phyloP scores from a whole-genome alignment of 1,140 invertebrate genomes.

The Tetramorium simillimum region DNA sequence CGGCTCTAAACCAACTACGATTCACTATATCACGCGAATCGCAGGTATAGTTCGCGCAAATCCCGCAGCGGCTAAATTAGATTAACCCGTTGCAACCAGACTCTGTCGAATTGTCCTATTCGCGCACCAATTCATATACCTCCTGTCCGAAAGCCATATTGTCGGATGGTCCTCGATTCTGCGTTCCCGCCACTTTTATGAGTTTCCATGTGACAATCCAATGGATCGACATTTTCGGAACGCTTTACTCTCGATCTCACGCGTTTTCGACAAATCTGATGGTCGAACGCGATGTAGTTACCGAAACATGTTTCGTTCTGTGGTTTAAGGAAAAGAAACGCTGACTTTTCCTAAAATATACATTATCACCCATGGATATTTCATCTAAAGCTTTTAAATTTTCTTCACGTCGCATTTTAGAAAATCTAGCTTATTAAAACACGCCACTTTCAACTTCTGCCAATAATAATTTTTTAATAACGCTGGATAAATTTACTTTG shows the following conservation, averaged over 20 bases:
- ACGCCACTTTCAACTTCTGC: not conserved
- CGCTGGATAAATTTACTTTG: conserved; percentile 32
- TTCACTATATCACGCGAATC: conserved; percentile 26
- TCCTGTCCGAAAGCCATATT: conserved; percentile 59
- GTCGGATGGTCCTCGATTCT: conserved; percentile 1
- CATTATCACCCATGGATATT: not conserved
- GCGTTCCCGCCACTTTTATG: not conserved
- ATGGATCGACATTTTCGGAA: conserved; percentile 17
- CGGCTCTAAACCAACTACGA: conserved; percentile 39
- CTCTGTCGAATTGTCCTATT: conserved; percentile 70
- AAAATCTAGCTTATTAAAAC: conserved; percentile 1
- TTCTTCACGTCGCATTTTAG: not conserved
- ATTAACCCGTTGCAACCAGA: conserved; percentile 76
- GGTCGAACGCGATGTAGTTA: not conserved
- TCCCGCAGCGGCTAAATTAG: conserved; percentile 76
- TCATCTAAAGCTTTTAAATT: not conserved
- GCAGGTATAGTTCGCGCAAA: conserved; percentile 62
- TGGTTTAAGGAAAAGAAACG: not conserved
- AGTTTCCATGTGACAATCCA: conserved; percentile 21
- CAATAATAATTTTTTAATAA: conserved; percentile 4
- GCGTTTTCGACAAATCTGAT: not conserved
- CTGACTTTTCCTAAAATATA: not conserved
- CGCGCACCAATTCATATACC: conserved; percentile 68
- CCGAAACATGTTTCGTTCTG: not conserved
- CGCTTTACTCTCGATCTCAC: not conserved